Evolutionary conservation across 2,113 vertebrate species (phyloP).

Genomic region (Takifugu bimaculatus): DNA sequence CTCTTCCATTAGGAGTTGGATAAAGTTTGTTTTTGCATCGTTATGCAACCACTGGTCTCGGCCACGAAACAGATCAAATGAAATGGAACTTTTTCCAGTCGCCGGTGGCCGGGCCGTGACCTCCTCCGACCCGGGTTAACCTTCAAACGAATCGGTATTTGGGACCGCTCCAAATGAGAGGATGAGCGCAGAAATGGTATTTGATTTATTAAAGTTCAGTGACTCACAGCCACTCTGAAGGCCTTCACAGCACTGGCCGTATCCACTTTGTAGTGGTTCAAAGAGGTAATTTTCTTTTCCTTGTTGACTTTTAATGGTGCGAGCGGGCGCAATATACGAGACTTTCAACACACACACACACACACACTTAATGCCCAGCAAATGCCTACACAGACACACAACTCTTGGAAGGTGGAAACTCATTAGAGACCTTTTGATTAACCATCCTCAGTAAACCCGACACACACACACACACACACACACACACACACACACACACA

Average conservation of each 20-base stretch:
- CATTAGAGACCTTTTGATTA: slow-evolving; percentile 65
- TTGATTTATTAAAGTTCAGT: slow-evolving; percentile 34
- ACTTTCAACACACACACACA: slow-evolving; percentile 1
- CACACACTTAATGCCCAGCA: slow-evolving; percentile 8
- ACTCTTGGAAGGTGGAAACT: slow-evolving; percentile 41
- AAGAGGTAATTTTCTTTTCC: slow-evolving; percentile 45
- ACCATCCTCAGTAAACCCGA: slow-evolving; percentile 47
- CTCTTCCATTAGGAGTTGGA: too few relatives aligned
- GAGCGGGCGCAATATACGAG: not conserved
- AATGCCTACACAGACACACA: slow-evolving; percentile 1
- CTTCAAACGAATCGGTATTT: not conserved
- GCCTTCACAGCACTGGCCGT: slow-evolving; percentile 19
- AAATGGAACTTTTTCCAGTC: not conserved
- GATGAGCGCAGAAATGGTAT: slow-evolving; percentile 21
- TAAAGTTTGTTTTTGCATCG: too few relatives aligned
- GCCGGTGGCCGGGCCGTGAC: not conserved
- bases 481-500: slow-evolving; percentile 54
- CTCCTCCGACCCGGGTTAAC: not conserved
- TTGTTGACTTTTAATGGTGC: slow-evolving; percentile 32
- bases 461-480: too few relatives aligned
- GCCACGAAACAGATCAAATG: too few relatives aligned
- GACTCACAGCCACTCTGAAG: slow-evolving; percentile 37
- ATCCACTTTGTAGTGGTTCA: slow-evolving; percentile 45
- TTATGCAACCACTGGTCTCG: too few relatives aligned
- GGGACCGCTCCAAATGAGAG: slow-evolving; percentile 49